A percentile compares a stretch with the other conserved stretches of the same genome.
phyloP scores from a whole-genome alignment of 1,140 invertebrate genomes.

The Bathynomus jamesi region DNA sequence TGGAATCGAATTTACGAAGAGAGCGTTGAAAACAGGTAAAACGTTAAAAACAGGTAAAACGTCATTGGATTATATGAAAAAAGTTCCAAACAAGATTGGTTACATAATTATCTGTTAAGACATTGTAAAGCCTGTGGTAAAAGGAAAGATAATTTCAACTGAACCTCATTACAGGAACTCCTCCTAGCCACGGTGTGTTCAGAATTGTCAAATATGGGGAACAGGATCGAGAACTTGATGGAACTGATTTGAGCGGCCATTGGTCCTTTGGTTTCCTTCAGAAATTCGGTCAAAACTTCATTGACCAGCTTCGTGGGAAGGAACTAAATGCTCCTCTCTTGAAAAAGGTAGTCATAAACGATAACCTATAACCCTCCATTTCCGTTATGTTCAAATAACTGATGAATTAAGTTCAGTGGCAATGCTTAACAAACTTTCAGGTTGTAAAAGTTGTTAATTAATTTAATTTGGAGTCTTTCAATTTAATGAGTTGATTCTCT shows the following conservation, averaged over 20 bases:
- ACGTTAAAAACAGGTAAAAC: not conserved
- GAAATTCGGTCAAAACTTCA: conserved; percentile 86
- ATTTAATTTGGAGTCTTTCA: no score
- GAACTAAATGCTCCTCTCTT: conserved; percentile 73
- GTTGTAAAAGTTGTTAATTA: no score
- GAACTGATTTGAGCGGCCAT: conserved; percentile 83
- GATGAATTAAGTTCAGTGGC: no score
- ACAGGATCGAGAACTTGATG: conserved; percentile 72
- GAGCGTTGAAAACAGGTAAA: conserved; percentile 74
- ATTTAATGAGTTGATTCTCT: no score
- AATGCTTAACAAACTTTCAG: no score
- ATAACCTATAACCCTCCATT: not conserved
- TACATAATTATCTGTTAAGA: not conserved
- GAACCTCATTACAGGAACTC: conserved; percentile 59
- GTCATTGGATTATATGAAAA: not conserved
- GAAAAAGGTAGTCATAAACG: conserved; percentile 64
- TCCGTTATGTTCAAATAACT: no score
- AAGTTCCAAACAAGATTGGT: not conserved
- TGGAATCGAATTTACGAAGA: conserved; percentile 72
- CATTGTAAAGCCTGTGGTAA: not conserved
- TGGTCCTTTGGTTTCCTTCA: conserved; percentile 87
- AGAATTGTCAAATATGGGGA: conserved; percentile 85
- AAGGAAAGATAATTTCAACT: not conserved
- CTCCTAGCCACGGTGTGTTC: conserved; percentile 67
- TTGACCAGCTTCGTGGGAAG: conserved; percentile 75